Evolutionary conservation across 2,888 invertebrate genomes (phyloP), one percentile per base, ranked within the genome.

Genomic region (Branchinecta sandiegonensis): DNA sequence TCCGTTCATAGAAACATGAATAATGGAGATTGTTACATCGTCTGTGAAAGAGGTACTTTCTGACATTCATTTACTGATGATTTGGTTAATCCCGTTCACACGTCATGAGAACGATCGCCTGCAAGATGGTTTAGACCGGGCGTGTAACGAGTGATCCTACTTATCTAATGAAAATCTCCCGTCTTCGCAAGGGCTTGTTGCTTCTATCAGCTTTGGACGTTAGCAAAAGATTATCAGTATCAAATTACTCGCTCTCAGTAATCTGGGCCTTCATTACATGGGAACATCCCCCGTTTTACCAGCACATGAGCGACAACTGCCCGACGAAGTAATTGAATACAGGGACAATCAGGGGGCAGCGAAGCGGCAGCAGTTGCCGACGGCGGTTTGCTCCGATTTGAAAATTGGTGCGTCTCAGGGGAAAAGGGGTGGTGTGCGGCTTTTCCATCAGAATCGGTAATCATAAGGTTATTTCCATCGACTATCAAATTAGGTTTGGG

Each of bases 201-300:
- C 63, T 56, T 23, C 63, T 56, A 56, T 56, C 63, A 56, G 63
- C n/a, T 56, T 56, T n/a, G 63, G n/a, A 56, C 63, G 63, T 56
- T 56, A 23, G 63, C 63, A 56, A 56, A 56, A 56, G 63, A 56
- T 56, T 56, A 56, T 56, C 63, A 56, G 23, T 56, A 56, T 56
- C 63, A 56, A 56, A 56, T 56, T 56, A 56, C 63, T 56, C 23
- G 63, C 63, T 56, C 63, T 10, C 63, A 56, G 23, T 56, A 56
- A 56, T 56, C 63, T 56, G n/a, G 63, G 56, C 14, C n/a, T 56
- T 56, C 23, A 56, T 56, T 56, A 56, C 63, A 56, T 56, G 63
- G 63, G 63, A 56, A 56, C 63, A 23, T 56, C 63, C 63, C 63
- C 23, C 63, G 63, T 56, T 56, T 23, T 56, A 56, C 14, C n/a